phyloP scores from a whole-genome alignment of 2,797 vertebrate species.

The Acestrorhynchus altus region DNA sequence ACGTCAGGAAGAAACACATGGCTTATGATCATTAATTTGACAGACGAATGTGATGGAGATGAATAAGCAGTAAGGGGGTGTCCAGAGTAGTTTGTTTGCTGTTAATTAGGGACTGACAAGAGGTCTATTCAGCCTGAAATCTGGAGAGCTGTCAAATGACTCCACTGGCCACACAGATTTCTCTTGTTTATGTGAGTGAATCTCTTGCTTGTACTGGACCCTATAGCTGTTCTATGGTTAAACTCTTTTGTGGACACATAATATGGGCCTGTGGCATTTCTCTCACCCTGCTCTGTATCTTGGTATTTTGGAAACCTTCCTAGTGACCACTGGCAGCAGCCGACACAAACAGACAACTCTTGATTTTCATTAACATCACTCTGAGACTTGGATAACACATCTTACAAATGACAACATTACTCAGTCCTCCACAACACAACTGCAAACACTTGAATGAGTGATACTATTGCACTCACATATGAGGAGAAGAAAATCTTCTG shows the following conservation, averaged over 20 bases:
- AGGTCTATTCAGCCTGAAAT: conserved; percentile 34
- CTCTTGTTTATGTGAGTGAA: conserved; percentile 43
- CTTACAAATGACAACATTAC: conserved; percentile 9
- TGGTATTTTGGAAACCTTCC: conserved; percentile 32
- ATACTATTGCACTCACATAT: not conserved
- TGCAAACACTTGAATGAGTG: not conserved
- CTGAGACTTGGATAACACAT: conserved; percentile 20
- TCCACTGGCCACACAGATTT: conserved; percentile 38
- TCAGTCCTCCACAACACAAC: not conserved
- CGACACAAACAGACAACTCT: conserved; percentile 34
- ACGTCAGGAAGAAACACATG: conserved; percentile 21
- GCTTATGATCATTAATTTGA: conserved; percentile 39
- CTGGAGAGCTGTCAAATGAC: conserved; percentile 48
- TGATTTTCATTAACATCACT: conserved; percentile 38
- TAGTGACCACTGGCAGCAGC: conserved; percentile 8
- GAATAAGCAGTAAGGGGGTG: conserved; percentile 33
- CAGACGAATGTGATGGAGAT: conserved; percentile 41
- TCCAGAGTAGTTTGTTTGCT: conserved; percentile 44
- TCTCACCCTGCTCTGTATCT: conserved; percentile 11
- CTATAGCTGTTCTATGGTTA: conserved; percentile 10
- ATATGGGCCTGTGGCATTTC: conserved; percentile 34
- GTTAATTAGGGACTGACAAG: conserved; percentile 43
- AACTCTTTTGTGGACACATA: conserved; percentile 44
- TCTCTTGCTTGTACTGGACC: conserved; percentile 43
- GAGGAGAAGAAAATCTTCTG: not conserved